A percentile compares a stretch with the other conserved stretches of the same genome.
Evolutionary conservation across 2,888 invertebrate genomes (phyloP).

Genomic region (Argyresthia albistria): DNA sequence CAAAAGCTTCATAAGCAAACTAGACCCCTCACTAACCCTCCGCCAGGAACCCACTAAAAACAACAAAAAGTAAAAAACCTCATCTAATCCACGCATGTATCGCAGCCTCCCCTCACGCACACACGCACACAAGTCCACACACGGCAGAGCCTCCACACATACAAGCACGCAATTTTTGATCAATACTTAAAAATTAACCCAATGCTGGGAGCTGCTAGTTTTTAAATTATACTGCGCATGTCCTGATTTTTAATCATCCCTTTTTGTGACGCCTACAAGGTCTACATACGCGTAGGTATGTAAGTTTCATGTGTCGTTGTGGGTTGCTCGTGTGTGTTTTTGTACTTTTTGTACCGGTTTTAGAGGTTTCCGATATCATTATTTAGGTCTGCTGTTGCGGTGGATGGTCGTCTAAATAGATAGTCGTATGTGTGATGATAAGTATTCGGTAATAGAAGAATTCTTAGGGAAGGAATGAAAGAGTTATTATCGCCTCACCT

Average conservation of each 20-base stretch:
- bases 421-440: too few relatives aligned
- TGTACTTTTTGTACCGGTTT: too few relatives aligned
- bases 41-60: not conserved
- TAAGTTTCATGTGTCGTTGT: not conserved
- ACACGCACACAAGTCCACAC: not conserved
- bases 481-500: too few relatives aligned
- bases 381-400: too few relatives aligned
- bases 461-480: too few relatives aligned
- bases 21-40: too few relatives aligned
- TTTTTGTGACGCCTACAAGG: slow-evolving; percentile 49
- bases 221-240: slow-evolving; percentile 72
- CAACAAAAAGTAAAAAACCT: not conserved
- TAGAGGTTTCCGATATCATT: too few relatives aligned
- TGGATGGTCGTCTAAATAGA: too few relatives aligned
- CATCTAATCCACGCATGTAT: slow-evolving; percentile 10
- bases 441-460: too few relatives aligned
- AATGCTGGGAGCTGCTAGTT: slow-evolving; percentile 57
- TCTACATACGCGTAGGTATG: slow-evolving; percentile 23
- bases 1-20: too few relatives aligned
- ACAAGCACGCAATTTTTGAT: slow-evolving; percentile 68
- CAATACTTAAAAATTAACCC: slow-evolving; percentile 73
- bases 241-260: slow-evolving; percentile 70
- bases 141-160: slow-evolving; percentile 20
- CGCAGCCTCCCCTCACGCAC: slow-evolving; percentile 14
- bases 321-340: too few relatives aligned